Conservation (phyloP, 2,797 vertebrate species). For the Syndactyla subalaris region DNA sequence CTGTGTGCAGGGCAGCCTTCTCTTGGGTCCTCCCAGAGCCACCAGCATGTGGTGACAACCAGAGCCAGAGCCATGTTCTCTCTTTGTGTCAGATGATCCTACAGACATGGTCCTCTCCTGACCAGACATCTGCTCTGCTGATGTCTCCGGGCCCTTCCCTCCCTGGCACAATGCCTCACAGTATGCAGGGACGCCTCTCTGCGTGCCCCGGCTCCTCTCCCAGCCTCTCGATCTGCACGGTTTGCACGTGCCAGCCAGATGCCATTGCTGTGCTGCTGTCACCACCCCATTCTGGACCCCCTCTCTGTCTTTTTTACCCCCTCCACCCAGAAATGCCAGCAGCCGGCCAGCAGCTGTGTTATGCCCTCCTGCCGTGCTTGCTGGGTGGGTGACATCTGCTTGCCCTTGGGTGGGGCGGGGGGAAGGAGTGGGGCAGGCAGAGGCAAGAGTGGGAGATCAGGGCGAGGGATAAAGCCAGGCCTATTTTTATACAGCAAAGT, state of each 20-base stretch:
- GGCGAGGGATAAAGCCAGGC: background rate
- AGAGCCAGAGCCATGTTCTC: background rate
- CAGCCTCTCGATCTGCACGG: accelerated
- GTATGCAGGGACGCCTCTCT: background rate
- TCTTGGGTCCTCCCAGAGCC: background rate
- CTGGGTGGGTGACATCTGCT: background rate
- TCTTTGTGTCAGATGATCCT: background rate
- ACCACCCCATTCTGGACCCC: background rate
- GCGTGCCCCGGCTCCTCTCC: background rate
- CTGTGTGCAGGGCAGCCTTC: background rate
- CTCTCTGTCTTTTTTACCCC: background rate
- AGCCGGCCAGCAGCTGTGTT: background rate
- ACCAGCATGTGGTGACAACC: accelerated
- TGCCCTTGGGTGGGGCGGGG: background rate
- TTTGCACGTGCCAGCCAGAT: slow-evolving; percentile 20
- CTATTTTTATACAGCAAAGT: slow-evolving; percentile 68
- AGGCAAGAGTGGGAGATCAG: slow-evolving; percentile 13
- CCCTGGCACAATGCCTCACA: background rate
- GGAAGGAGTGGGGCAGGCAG: background rate
- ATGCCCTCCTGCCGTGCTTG: accelerated
- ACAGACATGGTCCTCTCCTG: background rate
- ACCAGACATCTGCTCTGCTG: background rate
- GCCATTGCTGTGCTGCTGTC: background rate
- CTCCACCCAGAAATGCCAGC: background rate
- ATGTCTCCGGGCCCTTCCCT: background rate